These are phyloP conservation scores for Aphis gossypii DNA, from an alignment of 1,140 invertebrate species.

Conservation along the genomic window DNA sequence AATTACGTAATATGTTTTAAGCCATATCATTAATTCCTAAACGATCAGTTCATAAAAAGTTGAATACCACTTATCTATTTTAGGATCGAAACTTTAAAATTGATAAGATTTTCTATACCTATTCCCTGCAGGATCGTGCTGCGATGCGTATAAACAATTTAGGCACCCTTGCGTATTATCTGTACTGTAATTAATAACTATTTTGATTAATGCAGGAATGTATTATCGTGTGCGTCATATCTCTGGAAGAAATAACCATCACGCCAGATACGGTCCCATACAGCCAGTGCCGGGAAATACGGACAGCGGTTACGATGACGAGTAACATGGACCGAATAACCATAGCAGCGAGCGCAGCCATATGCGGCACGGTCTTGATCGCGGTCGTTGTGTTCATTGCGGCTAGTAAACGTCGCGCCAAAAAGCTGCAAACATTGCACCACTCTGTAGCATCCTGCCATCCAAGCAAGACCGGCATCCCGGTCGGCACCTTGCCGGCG, in stretches of 20 bases:
- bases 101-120: too few species aligned
- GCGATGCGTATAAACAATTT: too few species aligned
- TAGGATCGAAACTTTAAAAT: too few species aligned
- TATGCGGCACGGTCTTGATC: slow-evolving; percentile 89
- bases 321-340: slow-evolving; percentile 94
- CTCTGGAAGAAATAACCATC: slow-evolving; percentile 83
- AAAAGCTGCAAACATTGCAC: slow-evolving; percentile 76
- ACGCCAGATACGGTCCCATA: slow-evolving; percentile 85
- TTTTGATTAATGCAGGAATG: slow-evolving; percentile 73
- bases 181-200: not conserved
- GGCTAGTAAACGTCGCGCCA: slow-evolving; percentile 72
- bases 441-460: slow-evolving; percentile 63
- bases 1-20: not conserved
- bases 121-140: too few species aligned
- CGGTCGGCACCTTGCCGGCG: slow-evolving; percentile 74
- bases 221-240: slow-evolving; percentile 90
- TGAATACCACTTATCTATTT: not conserved
- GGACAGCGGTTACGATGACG: slow-evolving; percentile 79
- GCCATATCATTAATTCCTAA: too few species aligned
- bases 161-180: not conserved
- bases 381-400: slow-evolving; percentile 83
- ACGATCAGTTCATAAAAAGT: not conserved
- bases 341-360: slow-evolving; percentile 90
- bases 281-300: slow-evolving; percentile 86
- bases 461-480: slow-evolving; percentile 64